phyloP scores from a whole-genome alignment of 2,888 invertebrate species.

The Rhorus exstirpatorius region DNA sequence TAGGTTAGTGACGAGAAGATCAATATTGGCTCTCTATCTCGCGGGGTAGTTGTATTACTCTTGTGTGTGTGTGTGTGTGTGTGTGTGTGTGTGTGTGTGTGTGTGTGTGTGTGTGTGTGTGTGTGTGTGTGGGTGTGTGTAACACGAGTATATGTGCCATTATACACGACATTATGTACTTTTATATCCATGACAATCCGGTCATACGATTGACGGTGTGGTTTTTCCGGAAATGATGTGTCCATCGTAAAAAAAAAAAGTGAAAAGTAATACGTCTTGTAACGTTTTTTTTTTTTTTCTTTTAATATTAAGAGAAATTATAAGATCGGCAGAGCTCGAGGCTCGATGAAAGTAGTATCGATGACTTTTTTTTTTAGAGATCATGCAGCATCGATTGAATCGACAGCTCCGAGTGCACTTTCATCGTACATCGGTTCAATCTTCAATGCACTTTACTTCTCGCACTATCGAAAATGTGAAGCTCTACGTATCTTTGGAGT shows the following conservation, averaged over 20 bases:
- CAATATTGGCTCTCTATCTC: slow-evolving; percentile 75
- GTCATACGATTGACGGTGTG: not conserved
- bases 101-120: slow-evolving; percentile 21
- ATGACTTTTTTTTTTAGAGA: no score
- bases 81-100: slow-evolving; percentile 20
- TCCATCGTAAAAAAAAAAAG: slow-evolving; percentile 1
- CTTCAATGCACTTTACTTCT: no score
- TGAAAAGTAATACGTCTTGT: no score
- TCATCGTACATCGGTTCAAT: no score
- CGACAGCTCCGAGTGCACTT: no score
- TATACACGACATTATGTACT: slow-evolving; percentile 26
- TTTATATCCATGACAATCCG: slow-evolving; percentile 11
- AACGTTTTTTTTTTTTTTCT: no score
- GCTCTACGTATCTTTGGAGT: no score
- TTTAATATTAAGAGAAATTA: no score
- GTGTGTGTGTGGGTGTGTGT: slow-evolving; percentile 12
- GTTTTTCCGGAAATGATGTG: not conserved
- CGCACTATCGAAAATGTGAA: no score
- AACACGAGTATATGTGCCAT: not conserved
- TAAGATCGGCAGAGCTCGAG: no score
- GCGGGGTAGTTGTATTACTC: slow-evolving; percentile 14
- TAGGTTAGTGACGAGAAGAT: slow-evolving; percentile 78
- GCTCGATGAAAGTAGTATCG: no score
- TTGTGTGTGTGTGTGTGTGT: slow-evolving; percentile 19
- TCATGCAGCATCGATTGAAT: no score